Evolutionary conservation across 2,888 invertebrate genomes (phyloP).

Genomic region (Operophtera brumata): DNA sequence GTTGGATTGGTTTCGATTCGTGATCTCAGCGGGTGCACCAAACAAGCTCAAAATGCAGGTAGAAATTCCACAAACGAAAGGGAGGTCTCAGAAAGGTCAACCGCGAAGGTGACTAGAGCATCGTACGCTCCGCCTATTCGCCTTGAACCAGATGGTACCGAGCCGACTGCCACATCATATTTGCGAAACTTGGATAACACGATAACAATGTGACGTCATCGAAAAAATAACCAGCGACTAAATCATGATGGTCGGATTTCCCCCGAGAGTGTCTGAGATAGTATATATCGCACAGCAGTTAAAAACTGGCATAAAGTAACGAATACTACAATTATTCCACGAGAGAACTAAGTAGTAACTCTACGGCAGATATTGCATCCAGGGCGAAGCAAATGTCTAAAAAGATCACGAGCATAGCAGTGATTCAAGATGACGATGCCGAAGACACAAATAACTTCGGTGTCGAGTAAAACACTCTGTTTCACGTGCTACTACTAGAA

Average conservation of each 20-base stretch:
- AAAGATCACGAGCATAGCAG: too few species aligned
- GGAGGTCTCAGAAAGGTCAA: slow-evolving; percentile 65
- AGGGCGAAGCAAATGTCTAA: too few species aligned
- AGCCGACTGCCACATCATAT: slow-evolving; percentile 44
- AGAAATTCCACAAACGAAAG: slow-evolving; percentile 64
- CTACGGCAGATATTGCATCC: too few species aligned
- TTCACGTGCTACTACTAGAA: too few species aligned
- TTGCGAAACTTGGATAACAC: slow-evolving; percentile 45
- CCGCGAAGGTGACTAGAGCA: slow-evolving; percentile 64
- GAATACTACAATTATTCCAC: too few species aligned
- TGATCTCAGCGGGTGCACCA: slow-evolving; percentile 26
- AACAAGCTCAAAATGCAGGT: slow-evolving; percentile 45
- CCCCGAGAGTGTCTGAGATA: too few species aligned
- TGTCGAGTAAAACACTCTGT: too few species aligned
- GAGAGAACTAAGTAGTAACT: too few species aligned
- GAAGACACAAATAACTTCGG: too few species aligned
- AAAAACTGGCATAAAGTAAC: too few species aligned
- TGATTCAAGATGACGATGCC: too few species aligned
- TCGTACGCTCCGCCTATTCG: slow-evolving; percentile 52
- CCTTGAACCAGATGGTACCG: slow-evolving; percentile 66
- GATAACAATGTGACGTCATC: slow-evolving; percentile 27
- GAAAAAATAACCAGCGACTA: neutral
- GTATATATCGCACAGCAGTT: too few species aligned
- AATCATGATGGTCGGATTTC: neutral
- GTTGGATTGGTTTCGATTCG: slow-evolving; percentile 6